Percentiles rank a stretch among this genome's conserved stretches.
Evolutionary conservation across 2,888 invertebrate species (phyloP).

Genomic region (Synanthedon vespiformis): DNA sequence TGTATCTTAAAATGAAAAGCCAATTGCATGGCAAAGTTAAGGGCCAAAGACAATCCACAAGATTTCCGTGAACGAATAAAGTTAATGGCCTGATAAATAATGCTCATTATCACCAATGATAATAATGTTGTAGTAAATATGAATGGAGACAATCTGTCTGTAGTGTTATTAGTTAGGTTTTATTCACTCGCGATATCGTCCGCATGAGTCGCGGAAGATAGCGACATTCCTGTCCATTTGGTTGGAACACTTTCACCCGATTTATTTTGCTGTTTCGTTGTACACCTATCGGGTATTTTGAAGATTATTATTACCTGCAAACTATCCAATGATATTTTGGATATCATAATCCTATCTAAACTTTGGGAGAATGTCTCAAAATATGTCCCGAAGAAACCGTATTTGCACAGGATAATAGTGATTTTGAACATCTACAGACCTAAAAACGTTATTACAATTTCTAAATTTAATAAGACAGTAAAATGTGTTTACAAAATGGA

Average conservation of each 20-base stretch:
- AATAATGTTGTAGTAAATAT: neutral
- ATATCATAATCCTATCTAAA: no score
- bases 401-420: neutral
- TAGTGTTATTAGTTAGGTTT: conserved; percentile 2
- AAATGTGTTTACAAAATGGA: no score
- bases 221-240: neutral
- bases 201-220: neutral
- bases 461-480: no score
- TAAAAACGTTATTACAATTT: neutral
- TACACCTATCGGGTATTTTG: no score
- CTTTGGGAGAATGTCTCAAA: no score
- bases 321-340: no score
- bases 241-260: neutral
- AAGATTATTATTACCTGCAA: no score
- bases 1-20: no score
- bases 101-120: neutral
- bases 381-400: no score
- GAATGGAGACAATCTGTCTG: conserved; percentile 5
- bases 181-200: conserved; percentile 1
- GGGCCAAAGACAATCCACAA: no score
- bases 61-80: neutral
- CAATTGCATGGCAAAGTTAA: no score
- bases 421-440: neutral
- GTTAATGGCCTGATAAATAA: neutral
- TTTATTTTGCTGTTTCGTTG: no score